Base-by-base conservation (phyloP, 2,888 invertebrate species). In the Tachystola acroxantha region DNA sequence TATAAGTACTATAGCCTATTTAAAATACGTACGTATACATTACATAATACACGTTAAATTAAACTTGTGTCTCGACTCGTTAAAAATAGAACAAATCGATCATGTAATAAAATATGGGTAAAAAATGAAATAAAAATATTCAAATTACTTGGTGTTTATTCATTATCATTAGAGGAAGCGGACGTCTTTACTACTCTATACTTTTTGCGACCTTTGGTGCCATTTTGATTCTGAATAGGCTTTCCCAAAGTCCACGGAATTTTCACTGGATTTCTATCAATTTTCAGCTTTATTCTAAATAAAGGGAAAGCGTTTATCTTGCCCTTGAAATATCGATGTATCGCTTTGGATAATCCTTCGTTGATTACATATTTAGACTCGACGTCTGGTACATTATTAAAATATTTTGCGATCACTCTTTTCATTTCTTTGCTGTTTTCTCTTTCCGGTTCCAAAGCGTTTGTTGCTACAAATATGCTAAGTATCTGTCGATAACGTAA, bases 191-290 rank as follows among this genome's bases (percentile, higher is more conserved):
- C 5, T 7, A 26, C n/a, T 25, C 14, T 33, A 7, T n/a, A 33
- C 7, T 25, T 33, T 25, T 16, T 13, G 25, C 24, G n/a, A n/a
- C 16, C n/a, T n/a, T n/a, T n/a, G 24, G 24, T n/a, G 24, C 27
- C 27, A 12, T 10, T 27, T 11, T 12, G 16, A 10, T 27, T 27
- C 10, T 10, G 27, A 2, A 12, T 30, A 0, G 49, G 45, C 38
- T 57, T 49, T 7, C 49, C 56, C 10, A 75, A 24, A 25, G 62
- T 64, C 84, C 84, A 84, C 0, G 84, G 84, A 42, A 84, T 79
- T 55, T 69, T 72, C 1, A 84, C 68, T 0, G 81, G 79, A 6
- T 58, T 72, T 13, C 70, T 62, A 43, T 82, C 80, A 27, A 84
- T 66, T 45, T 70, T 76, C 16, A 82, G 46, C 39, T 61, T 73